Evolutionary conservation across 1,140 invertebrate species (phyloP), one percentile per base, ranked within the genome.

Genomic region (Drosophila arizonae): DNA sequence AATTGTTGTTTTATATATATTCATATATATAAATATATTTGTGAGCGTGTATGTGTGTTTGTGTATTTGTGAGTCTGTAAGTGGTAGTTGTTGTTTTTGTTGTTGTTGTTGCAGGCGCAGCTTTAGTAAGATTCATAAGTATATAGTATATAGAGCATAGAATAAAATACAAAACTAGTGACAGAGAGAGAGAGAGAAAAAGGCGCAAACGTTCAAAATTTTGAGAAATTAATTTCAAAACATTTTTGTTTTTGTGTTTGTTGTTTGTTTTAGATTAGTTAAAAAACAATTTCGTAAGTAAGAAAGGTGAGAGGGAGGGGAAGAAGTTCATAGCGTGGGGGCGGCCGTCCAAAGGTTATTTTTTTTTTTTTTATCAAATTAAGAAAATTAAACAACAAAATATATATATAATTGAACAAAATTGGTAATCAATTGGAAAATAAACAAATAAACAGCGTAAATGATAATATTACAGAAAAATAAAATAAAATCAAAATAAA

Each of bases 41-140:
- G 9, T 66, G 15, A 45, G 30, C 57, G 41, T 36, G 24, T 61
- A 58, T 72, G 9, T 66, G 15, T 51, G 30, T 64, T 41, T 36
- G 24, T 61, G 67, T 63, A 28, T 69, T n/a, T 76, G 74, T 72
- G 63, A 43, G 56, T 45, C 45, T 54, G 54, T 60, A 45, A 60
- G 72, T 62, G 58, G 41, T 73, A 43, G 39, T 72, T 30, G 51
- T 68, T 62, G 55, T 82, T 76, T 56, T 80, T 68, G 62, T 84
- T 76, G 46, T 80, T 81, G 69, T 77, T 75, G 67, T 52, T 75
- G 76, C 70, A 87, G 79, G 72, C 76, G 78, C 67, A 71, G 72
- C 67, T 75, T 75, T 70, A 71, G 68, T 75, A 58, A 71, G 68
- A 75, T 67, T 56, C 65, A 69, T 26, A 61, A 39, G 36, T 11